phyloP scores from a whole-genome alignment of 1,140 invertebrate species.

The Piezodorus guildinii region DNA sequence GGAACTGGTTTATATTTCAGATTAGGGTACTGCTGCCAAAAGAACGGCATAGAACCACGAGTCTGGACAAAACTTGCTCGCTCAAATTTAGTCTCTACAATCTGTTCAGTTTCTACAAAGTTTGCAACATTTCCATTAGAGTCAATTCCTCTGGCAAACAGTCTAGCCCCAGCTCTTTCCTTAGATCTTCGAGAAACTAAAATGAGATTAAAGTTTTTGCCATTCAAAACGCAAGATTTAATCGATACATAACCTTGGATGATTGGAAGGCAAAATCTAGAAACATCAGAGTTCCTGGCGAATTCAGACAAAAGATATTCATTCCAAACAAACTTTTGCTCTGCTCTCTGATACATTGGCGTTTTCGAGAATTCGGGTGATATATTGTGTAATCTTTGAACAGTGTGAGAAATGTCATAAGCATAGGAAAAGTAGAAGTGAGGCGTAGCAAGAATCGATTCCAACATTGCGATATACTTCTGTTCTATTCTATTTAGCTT shows the following conservation, averaged over 20 bases:
- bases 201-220: constrained; percentile 68
- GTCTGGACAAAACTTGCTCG: constrained; percentile 83
- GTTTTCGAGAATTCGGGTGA: constrained; percentile 63
- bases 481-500: constrained; percentile 56
- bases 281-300: background rate
- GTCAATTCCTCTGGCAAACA: constrained; percentile 52
- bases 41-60: constrained; percentile 90
- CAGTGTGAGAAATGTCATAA: constrained; percentile 84
- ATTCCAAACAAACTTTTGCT: constrained; percentile 2
- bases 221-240: constrained; percentile 65
- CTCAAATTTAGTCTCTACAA: constrained; percentile 58
- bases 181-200: constrained; percentile 74
- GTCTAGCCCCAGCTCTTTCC: constrained; percentile 57
- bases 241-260: constrained; percentile 40
- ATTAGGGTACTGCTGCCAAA: constrained; percentile 89
- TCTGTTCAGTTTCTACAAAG: constrained; percentile 91
- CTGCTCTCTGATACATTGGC: background rate
- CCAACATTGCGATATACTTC: constrained; percentile 70
- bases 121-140: constrained; percentile 82
- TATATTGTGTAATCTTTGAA: constrained; percentile 82
- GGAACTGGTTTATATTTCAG: constrained; percentile 84
- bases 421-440: constrained; percentile 86
- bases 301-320: background rate
- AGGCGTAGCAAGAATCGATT: constrained; percentile 62
- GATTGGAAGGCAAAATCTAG: background rate